Evolutionary conservation across 37 sponge, comb jelly and placozoan species (phyloP), one percentile per base, ranked within the genome.

Genomic region (Aphrocallistes beatrix): DNA sequence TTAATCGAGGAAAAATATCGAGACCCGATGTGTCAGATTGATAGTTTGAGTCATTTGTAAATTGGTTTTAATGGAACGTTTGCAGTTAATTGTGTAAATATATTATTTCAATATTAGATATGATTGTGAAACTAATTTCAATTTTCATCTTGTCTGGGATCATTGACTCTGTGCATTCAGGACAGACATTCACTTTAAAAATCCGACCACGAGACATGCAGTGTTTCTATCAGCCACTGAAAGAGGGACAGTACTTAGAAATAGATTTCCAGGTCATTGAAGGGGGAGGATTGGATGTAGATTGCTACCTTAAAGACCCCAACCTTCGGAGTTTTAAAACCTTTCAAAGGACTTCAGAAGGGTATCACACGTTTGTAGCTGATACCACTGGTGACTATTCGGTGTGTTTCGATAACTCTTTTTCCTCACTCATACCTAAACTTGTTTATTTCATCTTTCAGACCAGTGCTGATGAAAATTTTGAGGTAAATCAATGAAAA

Each of bases 181-280:
- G 88, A 83, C 88, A 83, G 39, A 90, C 92, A 19, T 88, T 90
- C 75, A 92, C 92, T 36, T 48, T 90, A 37, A 39, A 84, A 36
- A 34, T 92, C 21, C 34, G 25, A 28, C 87, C 90, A 0, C 90
- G 94, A 0, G 38, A 37, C 8, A 39, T 51, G 0, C 88, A 89
- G 25, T 93, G 94, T 40, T 91, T 93, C 82, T 89, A 90, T 45
- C 90, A 93, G 36, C 84, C 87, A 39, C 48, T 93, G 39, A 84
- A 88, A 37, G 85, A 86, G 36, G 89, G 88, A 19, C 87, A 83
- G 36, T 85, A 82, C 39, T 17, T 93, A 39, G 94, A 93, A 36
- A 38, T 93, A 0, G 94, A 93, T 28, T 93, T 88, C 42, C 94
- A 93, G 91, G 94, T 93, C 17, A 88, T 91, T 1, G 81, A 86